A percentile compares a stretch with the other conserved stretches of the same genome.
These are phyloP conservation scores for Atherinosoma microstoma DNA, from an alignment of 2,797 vertebrate genomes.

Conservation along the genomic window DNA sequence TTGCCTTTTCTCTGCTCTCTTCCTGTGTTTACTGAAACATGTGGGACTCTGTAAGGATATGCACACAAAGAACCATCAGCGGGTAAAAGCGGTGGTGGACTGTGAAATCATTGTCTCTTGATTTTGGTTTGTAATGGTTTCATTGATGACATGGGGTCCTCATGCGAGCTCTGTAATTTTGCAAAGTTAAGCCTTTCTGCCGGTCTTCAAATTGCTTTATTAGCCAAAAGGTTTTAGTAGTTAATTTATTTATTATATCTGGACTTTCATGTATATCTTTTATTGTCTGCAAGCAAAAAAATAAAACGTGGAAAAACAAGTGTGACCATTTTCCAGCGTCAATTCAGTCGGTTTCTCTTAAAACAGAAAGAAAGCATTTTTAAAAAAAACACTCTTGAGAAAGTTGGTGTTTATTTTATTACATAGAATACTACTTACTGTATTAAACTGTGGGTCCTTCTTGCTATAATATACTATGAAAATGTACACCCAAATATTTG, in stretches of 20 bases:
- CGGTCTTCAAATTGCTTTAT: conserved; percentile 61
- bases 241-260: conserved; percentile 80
- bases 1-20: conserved; percentile 35
- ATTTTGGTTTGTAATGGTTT: conserved; percentile 13
- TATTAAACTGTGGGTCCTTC: no score
- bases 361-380: no score
- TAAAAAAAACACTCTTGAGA: no score
- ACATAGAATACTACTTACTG: not conserved
- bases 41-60: conserved; percentile 52
- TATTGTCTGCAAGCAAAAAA: conserved; percentile 73
- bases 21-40: conserved; percentile 41
- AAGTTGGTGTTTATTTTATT: not conserved
- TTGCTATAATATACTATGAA: no score
- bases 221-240: conserved; percentile 57
- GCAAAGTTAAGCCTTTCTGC: conserved; percentile 45
- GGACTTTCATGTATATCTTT: conserved; percentile 63
- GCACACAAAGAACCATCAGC: conserved; percentile 63
- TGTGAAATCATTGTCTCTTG: not conserved
- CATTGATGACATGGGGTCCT: conserved; percentile 17
- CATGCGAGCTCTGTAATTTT: conserved; percentile 39
- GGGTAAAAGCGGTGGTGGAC: conserved; percentile 13
- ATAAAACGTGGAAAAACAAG: conserved; percentile 46
- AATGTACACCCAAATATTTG: no score
- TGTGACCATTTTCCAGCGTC: not conserved
- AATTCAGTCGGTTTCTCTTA: not conserved